Percentiles rank a stretch among this genome's conserved stretches.
These are phyloP conservation scores for Portunus trituberculatus DNA, from an alignment of 1,140 invertebrate genomes.

Conservation along the genomic window DNA sequence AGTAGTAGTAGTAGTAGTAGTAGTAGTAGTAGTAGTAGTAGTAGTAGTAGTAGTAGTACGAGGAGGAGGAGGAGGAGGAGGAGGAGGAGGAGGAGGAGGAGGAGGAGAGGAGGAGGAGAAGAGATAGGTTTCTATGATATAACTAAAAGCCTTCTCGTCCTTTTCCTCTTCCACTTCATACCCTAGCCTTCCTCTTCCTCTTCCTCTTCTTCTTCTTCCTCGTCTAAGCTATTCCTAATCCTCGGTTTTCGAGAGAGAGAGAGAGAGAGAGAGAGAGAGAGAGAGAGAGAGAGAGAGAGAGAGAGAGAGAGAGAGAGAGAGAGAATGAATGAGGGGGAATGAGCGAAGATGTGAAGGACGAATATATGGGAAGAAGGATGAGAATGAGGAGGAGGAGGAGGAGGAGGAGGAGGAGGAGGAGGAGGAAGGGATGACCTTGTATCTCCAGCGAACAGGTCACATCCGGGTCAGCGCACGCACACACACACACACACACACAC, in stretches of 20 bases:
- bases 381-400: background rate
- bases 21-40: background rate
- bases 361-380: background rate
- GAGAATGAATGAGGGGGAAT: background rate
- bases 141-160: background rate
- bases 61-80: background rate
- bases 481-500: background rate
- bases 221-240: no score
- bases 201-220: no score
- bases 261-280: background rate
- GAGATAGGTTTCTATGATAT: no score
- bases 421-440: background rate
- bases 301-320: background rate
- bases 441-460: background rate
- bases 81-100: conserved; percentile 12
- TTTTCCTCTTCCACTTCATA: background rate
- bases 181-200: no score
- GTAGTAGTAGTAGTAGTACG: no score
- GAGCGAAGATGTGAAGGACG: conserved; percentile 17
- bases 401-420: background rate
- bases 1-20: conserved; percentile 28
- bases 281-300: background rate
- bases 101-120: background rate
- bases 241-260: background rate
- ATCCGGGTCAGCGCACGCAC: background rate